Evolutionary conservation across 2,797 vertebrate genomes (phyloP).

Genomic region (Galaxias olidus): DNA sequence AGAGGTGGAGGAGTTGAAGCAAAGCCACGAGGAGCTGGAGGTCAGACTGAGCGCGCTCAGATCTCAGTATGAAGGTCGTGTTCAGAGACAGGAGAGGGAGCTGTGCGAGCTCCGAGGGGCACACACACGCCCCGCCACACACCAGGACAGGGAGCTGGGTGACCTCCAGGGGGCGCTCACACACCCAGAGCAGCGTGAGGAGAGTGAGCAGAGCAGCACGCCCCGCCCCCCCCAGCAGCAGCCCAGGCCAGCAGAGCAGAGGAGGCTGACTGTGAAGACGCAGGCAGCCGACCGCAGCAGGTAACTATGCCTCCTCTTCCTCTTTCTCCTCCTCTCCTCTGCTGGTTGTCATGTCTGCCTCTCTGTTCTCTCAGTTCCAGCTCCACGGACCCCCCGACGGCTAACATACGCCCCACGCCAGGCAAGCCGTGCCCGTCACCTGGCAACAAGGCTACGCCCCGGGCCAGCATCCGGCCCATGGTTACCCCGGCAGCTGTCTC

Average conservation of each 20-base stretch:
- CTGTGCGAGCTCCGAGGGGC: constrained; percentile 82
- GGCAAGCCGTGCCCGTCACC: constrained; percentile 87
- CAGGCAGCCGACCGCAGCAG: constrained; percentile 92
- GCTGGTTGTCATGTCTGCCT: neutral
- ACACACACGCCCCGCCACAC: constrained; percentile 82
- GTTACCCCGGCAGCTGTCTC: constrained; percentile 89
- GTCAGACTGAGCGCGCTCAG: constrained; percentile 91
- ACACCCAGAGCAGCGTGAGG: constrained; percentile 85
- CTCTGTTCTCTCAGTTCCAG: constrained; percentile 76
- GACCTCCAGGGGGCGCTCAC: constrained; percentile 84
- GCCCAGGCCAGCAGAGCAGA: constrained; percentile 78
- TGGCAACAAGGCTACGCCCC: constrained; percentile 88
- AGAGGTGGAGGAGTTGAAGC: constrained; percentile 90
- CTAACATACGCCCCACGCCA: constrained; percentile 85
- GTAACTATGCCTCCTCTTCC: constrained; percentile 59
- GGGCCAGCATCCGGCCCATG: constrained; percentile 98
- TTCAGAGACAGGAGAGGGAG: constrained; percentile 89
- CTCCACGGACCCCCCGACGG: constrained; percentile 91
- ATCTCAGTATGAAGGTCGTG: constrained; percentile 92
- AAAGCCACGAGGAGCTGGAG: constrained; percentile 89
- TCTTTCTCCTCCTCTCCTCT: neutral
- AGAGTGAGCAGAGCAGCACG: constrained; percentile 81
- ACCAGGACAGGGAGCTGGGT: constrained; percentile 87
- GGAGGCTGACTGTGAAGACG: constrained; percentile 88
- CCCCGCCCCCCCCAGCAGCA: constrained; percentile 72